phyloP scores from a whole-genome alignment of 2,113 vertebrate species.

The Lepidothrix coronata region DNA sequence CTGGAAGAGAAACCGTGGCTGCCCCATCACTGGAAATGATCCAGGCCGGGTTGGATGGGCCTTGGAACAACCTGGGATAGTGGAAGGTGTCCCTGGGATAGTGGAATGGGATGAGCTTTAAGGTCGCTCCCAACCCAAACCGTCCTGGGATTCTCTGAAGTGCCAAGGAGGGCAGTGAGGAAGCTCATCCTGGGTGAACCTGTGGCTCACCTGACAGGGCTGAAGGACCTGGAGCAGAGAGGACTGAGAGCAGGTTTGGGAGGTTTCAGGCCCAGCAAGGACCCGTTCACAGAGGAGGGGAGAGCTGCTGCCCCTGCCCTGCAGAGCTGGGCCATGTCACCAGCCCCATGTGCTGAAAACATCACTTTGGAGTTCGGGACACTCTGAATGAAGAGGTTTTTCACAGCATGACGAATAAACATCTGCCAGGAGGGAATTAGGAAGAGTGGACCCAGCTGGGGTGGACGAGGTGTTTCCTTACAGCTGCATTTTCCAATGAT shows the following conservation, averaged over 20 bases:
- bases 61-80: background rate
- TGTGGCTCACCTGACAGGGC: background rate
- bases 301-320: background rate
- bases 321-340: accelerated
- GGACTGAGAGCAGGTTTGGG: accelerated
- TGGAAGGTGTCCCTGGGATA: background rate
- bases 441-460: background rate
- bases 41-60: background rate
- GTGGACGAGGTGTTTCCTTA: background rate
- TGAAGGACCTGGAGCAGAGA: background rate
- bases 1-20: background rate
- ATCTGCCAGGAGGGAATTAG: background rate
- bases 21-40: background rate
- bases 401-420: background rate
- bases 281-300: accelerated
- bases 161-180: background rate
- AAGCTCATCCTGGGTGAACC: accelerated
- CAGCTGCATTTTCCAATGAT: accelerated
- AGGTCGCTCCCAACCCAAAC: too few species aligned
- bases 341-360: background rate
- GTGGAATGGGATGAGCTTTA: background rate
- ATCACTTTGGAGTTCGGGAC: background rate
- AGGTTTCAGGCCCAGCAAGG: background rate
- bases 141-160: background rate
- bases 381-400: background rate